Conservation (phyloP, 64 coral and sea anemone species). For the Actinia tenebrosa region DNA sequence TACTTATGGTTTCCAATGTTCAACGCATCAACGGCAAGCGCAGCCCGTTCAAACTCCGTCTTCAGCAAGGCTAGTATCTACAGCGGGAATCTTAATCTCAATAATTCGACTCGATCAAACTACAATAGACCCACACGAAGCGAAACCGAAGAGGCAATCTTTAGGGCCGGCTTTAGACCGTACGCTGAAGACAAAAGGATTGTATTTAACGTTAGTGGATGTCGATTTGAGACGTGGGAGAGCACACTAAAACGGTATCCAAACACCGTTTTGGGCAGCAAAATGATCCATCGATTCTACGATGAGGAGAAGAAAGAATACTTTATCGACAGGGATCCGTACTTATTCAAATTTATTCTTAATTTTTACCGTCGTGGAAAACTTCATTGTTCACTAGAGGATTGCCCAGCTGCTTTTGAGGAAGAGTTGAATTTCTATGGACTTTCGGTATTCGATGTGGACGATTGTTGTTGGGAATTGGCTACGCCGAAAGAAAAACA, state of each 20-base stretch:
- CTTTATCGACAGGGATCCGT: constrained; percentile 90
- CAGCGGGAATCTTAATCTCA: constrained; percentile 9
- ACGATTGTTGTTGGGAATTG: constrained; percentile 85
- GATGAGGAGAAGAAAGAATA: constrained; percentile 74
- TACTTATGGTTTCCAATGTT: constrained; percentile 27
- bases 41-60: constrained; percentile 20
- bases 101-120: not conserved
- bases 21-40: constrained; percentile 13
- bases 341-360: constrained; percentile 87
- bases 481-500: constrained; percentile 67
- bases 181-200: constrained; percentile 50
- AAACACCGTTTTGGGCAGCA: constrained; percentile 74
- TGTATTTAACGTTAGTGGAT: constrained; percentile 85
- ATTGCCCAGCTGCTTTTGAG: constrained; percentile 86
- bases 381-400: constrained; percentile 82
- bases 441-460: constrained; percentile 74
- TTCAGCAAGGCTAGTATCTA: constrained; percentile 33
- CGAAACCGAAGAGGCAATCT: constrained; percentile 12
- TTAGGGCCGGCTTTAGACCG: constrained; percentile 9
- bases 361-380: constrained; percentile 90
- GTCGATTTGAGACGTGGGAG: constrained; percentile 81
- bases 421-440: constrained; percentile 99
- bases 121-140: not conserved
- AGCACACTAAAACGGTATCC: constrained; percentile 73
- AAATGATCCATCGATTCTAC: constrained; percentile 68